phyloP scores from a whole-genome alignment of 2,888 invertebrate species.

The Bursaphelenchus okinawaensis region DNA sequence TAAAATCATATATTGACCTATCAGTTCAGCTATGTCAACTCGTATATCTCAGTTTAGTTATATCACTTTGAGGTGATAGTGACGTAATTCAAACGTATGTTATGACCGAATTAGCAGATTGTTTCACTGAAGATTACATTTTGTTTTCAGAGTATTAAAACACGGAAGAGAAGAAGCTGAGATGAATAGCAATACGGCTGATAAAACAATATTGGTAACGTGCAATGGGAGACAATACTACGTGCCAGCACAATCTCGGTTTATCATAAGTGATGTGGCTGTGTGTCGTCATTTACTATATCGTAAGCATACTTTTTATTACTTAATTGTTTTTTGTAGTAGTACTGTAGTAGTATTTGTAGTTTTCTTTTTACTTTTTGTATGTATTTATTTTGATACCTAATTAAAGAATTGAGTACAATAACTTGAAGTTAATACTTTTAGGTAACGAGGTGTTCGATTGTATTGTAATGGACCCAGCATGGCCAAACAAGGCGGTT shows the following conservation, averaged over 20 bases:
- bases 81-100: not conserved
- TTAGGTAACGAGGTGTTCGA: slow-evolving; percentile 64
- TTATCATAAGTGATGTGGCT: slow-evolving; percentile 19
- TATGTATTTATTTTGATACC: too few species aligned
- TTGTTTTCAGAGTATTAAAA: not conserved
- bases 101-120: not conserved
- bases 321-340: not conserved
- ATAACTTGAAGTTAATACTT: too few species aligned
- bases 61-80: too few species aligned
- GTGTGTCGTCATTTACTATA: slow-evolving; percentile 12
- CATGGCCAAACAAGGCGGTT: slow-evolving; percentile 92
- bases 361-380: too few species aligned
- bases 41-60: too few species aligned
- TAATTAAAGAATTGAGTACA: not conserved
- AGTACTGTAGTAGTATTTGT: too few species aligned
- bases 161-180: not conserved
- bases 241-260: slow-evolving; percentile 10
- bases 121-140: not conserved
- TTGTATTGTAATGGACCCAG: slow-evolving; percentile 82
- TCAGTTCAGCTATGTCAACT: too few species aligned
- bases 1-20: too few species aligned
- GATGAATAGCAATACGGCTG: slow-evolving; percentile 3
- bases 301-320: slow-evolving; percentile 13
- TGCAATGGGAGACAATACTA: not conserved
- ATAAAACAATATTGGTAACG: slow-evolving; percentile 5